Evolutionary conservation across 2,888 invertebrate genomes (phyloP), one percentile per base, ranked within the genome.

Genomic region (Iselma pallidipennis): DNA sequence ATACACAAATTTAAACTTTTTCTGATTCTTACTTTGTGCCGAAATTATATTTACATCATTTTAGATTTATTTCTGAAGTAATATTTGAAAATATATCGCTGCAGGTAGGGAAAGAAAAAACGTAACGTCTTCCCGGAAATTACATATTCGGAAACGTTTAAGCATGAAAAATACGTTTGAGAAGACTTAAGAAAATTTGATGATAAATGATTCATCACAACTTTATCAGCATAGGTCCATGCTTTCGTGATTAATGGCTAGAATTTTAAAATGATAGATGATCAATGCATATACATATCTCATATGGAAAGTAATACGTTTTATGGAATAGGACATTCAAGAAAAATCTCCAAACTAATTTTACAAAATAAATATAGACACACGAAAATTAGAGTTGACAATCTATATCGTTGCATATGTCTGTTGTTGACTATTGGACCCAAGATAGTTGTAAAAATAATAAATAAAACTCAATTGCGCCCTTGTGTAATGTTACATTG

Each of bases 171-270:
- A 45, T 26, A 48, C 9, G 55, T 9, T 26, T 12, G 37, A 16
- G 42, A 21, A 9, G 26, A 26, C 23, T 54, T 26, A 54, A 54
- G 54, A 42, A 54, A 54, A 33, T 49, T 55, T 29, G 12, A 55
- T 55, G 55, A 55, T 55, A 55, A 55, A 55, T 55, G 55, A 55
- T 55, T 55, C 48, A 48, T 49, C 55, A 55, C 21, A 55, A 55
- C 19, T 29, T 55, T 55, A 55, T 55, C 55, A 49, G 49, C 23
- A 48, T 48, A 28, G 49, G 16, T 23, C 14, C 55, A 48, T 55
- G 49, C 42, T 28, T 19, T n/a, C 3, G 26, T 55, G 55, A 55
- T 55, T 55, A 55, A 55, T 55, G 55, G 23, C n/a, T 25, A 10
- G 16, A 55, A 45, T 48, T 55, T 55, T 26, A 28, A 49, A 55